These are phyloP conservation scores for Meloe dianella DNA, from an alignment of 2,888 invertebrate species.

Conservation along the genomic window DNA sequence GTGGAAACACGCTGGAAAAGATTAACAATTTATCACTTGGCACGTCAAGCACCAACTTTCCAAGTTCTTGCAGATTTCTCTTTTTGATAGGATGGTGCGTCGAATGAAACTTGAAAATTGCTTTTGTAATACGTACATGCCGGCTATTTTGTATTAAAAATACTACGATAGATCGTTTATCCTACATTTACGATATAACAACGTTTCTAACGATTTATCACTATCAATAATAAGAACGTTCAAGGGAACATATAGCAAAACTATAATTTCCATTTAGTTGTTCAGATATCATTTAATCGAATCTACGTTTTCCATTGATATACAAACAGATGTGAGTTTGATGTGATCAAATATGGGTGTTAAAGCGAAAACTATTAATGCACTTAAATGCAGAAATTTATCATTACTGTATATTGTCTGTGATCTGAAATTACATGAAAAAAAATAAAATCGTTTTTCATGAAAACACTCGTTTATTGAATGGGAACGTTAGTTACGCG, in stretches of 20 bases:
- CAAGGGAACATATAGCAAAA: not conserved
- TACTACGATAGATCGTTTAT: slow-evolving; percentile 7
- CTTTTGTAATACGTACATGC: slow-evolving; percentile 19
- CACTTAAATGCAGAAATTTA: not conserved
- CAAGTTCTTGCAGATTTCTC: slow-evolving; percentile 36
- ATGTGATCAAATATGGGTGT: not conserved
- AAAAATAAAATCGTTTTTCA: slow-evolving; percentile 3
- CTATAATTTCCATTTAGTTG: not conserved
- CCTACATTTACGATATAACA: slow-evolving; percentile 1
- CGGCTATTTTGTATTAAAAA: slow-evolving; percentile 18
- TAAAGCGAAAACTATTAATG: not conserved
- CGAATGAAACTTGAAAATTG: slow-evolving; percentile 23
- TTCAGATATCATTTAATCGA: not conserved
- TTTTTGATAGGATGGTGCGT: slow-evolving; percentile 27
- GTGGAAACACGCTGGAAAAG: slow-evolving; percentile 32
- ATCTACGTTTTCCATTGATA: not conserved
- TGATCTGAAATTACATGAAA: slow-evolving; percentile 3
- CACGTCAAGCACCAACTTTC: slow-evolving; percentile 35
- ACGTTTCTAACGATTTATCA: not conserved
- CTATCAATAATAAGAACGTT: not conserved
- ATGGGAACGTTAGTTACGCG: slow-evolving; percentile 6
- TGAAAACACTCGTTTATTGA: not conserved
- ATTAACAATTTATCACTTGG: slow-evolving; percentile 38
- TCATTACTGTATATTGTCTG: not conserved
- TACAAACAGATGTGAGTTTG: not conserved